phyloP scores from a whole-genome alignment of 53 echinoderm and acorn worm species.

The Glandiceps talaboti region DNA sequence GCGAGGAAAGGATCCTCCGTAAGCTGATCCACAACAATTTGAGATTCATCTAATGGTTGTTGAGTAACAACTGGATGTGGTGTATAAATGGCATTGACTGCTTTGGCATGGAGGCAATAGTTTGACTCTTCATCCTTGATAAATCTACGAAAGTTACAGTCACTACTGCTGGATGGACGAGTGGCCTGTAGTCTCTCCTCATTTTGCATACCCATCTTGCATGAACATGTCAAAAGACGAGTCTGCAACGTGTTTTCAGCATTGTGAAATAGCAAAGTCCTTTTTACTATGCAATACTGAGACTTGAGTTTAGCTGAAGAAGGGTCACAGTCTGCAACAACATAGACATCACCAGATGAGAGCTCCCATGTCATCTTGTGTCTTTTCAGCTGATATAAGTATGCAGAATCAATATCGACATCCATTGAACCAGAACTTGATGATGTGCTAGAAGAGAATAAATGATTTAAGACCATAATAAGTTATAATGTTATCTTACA shows the following conservation, averaged over 20 bases:
- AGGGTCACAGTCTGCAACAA: neutral
- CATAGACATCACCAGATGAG: neutral
- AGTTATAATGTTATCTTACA: too few species aligned
- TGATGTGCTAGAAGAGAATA: neutral
- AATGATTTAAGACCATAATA: too few species aligned
- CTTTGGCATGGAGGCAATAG: neutral
- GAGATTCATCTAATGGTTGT: neutral
- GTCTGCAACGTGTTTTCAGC: neutral
- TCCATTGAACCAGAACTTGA: neutral
- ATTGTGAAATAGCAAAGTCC: neutral
- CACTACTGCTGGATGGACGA: neutral
- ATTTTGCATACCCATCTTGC: neutral
- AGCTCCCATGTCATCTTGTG: neutral
- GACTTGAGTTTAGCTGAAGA: neutral
- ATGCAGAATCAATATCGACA: neutral
- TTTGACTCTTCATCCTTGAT: neutral
- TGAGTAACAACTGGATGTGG: neutral
- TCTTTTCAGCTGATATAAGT: neutral
- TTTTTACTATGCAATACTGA: neutral
- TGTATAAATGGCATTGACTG: neutral
- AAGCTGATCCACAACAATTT: neutral
- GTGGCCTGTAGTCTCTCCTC: neutral
- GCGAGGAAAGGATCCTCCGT: neutral
- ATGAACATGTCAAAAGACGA: neutral
- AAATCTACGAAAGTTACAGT: neutral